Percentiles rank a stretch among this genome's conserved stretches.
phyloP scores from a whole-genome alignment of 2,888 invertebrate genomes.

The Rhyacophila evoluta region DNA sequence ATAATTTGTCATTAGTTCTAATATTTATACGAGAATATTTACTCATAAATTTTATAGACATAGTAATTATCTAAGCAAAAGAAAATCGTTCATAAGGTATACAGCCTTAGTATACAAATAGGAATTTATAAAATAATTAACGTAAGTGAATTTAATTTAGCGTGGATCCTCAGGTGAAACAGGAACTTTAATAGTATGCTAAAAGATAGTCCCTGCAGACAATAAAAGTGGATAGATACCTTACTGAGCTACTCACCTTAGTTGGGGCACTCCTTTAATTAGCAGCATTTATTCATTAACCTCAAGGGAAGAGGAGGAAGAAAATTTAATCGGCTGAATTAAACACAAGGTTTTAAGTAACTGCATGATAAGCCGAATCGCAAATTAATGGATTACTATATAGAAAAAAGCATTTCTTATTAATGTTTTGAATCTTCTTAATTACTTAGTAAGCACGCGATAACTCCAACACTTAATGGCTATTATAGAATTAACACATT shows the following conservation, averaged over 20 bases:
- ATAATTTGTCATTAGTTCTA: too few relatives aligned
- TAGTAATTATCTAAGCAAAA: too few relatives aligned
- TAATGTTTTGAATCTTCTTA: background rate
- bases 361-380: constrained; percentile 52
- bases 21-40: too few relatives aligned
- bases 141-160: too few relatives aligned
- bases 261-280: constrained; percentile 53
- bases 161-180: too few relatives aligned
- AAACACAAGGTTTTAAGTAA: constrained; percentile 51
- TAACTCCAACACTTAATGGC: too few relatives aligned
- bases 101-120: too few relatives aligned
- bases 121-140: too few relatives aligned
- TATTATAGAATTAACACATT: too few relatives aligned
- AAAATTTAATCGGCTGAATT: constrained; percentile 52
- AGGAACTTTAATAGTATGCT: background rate
- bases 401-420: background rate
- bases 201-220: constrained; percentile 18
- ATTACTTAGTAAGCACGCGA: too few relatives aligned
- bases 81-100: too few relatives aligned
- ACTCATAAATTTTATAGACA: too few relatives aligned
- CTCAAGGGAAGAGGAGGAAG: constrained; percentile 42
- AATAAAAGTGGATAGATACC: constrained; percentile 1
- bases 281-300: constrained; percentile 52
- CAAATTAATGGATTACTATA: background rate
- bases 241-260: background rate